Evolutionary conservation across 2,888 invertebrate species (phyloP).

Genomic region (Hedya salicella): DNA sequence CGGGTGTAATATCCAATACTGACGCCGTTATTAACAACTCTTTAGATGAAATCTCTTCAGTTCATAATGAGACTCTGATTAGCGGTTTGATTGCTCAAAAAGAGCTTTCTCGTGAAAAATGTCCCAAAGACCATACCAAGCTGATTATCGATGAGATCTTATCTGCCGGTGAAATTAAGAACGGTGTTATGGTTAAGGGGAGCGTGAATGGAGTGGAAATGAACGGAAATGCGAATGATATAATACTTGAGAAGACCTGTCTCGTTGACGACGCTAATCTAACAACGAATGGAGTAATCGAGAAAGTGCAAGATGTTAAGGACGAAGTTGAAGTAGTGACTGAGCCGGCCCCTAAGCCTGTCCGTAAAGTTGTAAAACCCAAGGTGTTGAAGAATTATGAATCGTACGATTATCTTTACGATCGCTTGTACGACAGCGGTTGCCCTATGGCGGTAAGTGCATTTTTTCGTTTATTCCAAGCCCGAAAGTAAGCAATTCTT

Average conservation of each 20-base stretch:
- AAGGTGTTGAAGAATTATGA: slow-evolving; percentile 75
- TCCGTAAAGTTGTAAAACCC: slow-evolving; percentile 65
- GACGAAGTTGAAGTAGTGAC: slow-evolving; percentile 44
- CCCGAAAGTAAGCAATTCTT: too few relatives aligned
- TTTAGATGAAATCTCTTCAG: slow-evolving; percentile 52
- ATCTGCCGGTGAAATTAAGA: slow-evolving; percentile 41
- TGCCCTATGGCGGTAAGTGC: slow-evolving; percentile 74
- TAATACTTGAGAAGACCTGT: slow-evolving; percentile 7
- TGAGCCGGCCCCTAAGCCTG: slow-evolving; percentile 54
- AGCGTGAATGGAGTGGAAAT: slow-evolving; percentile 14
- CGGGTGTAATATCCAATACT: slow-evolving; percentile 68
- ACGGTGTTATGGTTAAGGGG: slow-evolving; percentile 24
- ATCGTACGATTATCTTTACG: slow-evolving; percentile 70
- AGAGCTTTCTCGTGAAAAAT: slow-evolving; percentile 53
- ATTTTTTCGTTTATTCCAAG: slow-evolving; percentile 9
- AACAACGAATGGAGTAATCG: slow-evolving; percentile 41
- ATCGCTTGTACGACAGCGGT: slow-evolving; percentile 69
- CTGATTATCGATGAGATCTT: slow-evolving; percentile 2
- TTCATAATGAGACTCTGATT: slow-evolving; percentile 53
- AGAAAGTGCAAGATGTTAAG: slow-evolving; percentile 43
- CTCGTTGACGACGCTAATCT: slow-evolving; percentile 1
- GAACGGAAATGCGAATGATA: slow-evolving; percentile 15
- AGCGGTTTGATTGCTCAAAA: slow-evolving; percentile 50
- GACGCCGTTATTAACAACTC: slow-evolving; percentile 61
- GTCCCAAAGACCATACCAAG: slow-evolving; percentile 51